These are phyloP conservation scores for Anguilla japonica DNA, from an alignment of 2,113 vertebrate genomes.

Conservation along the genomic window DNA sequence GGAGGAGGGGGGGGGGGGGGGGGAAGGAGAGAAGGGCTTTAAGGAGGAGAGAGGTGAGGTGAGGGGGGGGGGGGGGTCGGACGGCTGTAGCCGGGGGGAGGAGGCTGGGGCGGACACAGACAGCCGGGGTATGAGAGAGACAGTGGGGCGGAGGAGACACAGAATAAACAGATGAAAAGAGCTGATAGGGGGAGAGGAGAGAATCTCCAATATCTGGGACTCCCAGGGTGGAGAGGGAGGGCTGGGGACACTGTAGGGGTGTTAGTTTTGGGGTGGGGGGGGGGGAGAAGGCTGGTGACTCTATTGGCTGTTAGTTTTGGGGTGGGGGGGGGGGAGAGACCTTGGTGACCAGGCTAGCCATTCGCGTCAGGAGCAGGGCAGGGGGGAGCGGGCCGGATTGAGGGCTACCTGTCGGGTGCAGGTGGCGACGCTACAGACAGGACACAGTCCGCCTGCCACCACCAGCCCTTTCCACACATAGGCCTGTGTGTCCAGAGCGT, in stretches of 20 bases:
- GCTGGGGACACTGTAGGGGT: not conserved
- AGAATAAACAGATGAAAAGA: slow-evolving; percentile 11
- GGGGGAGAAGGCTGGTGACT: no score
- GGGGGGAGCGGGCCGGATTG: slow-evolving; percentile 38
- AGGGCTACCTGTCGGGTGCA: not conserved
- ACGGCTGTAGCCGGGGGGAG: not conserved
- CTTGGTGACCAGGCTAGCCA: not conserved
- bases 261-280: no score
- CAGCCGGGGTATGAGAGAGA: no score
- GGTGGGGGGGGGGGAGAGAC: no score
- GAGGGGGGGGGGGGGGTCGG: not conserved
- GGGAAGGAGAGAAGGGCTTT: not conserved
- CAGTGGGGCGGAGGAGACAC: not conserved
- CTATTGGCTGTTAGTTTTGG: not conserved
- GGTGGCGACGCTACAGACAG: slow-evolving; percentile 1
- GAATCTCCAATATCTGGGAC: not conserved
- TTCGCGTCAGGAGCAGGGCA: not conserved
- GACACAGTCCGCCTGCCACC: not conserved
- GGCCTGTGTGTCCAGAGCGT: not conserved
- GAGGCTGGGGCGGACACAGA: not conserved
- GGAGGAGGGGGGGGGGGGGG: slow-evolving; percentile 38
- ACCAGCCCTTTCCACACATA: not conserved
- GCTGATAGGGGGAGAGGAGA: not conserved
- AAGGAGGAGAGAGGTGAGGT: slow-evolving; percentile 8
- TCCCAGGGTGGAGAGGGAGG: not conserved